phyloP scores from a whole-genome alignment of 2,888 invertebrate genomes.

The Vandiemenella viatica region DNA sequence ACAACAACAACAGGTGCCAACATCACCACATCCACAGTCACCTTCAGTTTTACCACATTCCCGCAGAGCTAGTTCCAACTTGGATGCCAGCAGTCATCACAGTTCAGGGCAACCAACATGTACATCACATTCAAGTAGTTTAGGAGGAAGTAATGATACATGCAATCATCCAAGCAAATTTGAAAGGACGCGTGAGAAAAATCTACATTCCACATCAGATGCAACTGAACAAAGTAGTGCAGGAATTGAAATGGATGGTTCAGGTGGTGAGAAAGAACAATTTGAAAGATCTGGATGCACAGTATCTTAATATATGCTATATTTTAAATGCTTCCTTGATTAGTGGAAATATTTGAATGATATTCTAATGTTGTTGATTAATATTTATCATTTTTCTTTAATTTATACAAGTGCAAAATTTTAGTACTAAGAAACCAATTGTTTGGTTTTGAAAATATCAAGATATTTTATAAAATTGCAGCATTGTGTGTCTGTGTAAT shows the following conservation, averaged over 20 bases:
- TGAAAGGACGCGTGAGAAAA: neutral
- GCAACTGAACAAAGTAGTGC: neutral
- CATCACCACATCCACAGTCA: constrained; percentile 21
- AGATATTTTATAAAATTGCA: too few relatives aligned
- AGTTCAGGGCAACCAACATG: neutral
- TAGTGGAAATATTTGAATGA: too few relatives aligned
- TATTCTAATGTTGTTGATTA: too few relatives aligned
- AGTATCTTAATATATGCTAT: constrained; percentile 4
- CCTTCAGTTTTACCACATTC: constrained; percentile 23
- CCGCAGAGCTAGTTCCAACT: constrained; percentile 27
- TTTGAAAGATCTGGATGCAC: constrained; percentile 10
- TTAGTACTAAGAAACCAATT: too few relatives aligned
- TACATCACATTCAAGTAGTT: neutral
- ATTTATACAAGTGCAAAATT: too few relatives aligned
- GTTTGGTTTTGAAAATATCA: too few relatives aligned
- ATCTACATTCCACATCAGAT: neutral
- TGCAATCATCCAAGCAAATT: neutral
- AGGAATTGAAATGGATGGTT: neutral
- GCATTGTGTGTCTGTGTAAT: too few relatives aligned
- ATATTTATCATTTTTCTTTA: too few relatives aligned
- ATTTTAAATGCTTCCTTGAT: too few relatives aligned
- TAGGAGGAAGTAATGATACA: neutral
- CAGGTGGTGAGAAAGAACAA: neutral
- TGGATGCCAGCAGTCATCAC: constrained; percentile 19
- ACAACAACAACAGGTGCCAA: constrained; percentile 5